A percentile compares a stretch with the other conserved stretches of the same genome.
phyloP scores from a whole-genome alignment of 2,797 vertebrate genomes.

The Threskiornis aethiopicus region DNA sequence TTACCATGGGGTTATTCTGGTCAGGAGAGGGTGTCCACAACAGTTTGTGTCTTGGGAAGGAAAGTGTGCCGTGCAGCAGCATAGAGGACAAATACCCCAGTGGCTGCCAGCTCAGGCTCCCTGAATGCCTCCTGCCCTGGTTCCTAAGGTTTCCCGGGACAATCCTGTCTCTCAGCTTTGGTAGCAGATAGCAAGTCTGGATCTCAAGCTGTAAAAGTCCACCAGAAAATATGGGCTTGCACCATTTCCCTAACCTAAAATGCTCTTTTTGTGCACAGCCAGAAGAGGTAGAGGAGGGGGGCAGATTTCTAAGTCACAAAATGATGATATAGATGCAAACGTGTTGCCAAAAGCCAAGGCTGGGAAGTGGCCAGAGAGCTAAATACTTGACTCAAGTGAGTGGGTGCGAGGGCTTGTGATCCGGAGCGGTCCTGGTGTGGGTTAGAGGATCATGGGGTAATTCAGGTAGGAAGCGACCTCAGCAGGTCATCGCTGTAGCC shows the following conservation, averaged over 20 bases:
- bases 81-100: not conserved
- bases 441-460: not conserved
- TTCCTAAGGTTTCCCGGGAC: not conserved
- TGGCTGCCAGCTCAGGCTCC: not conserved
- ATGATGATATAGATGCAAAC: not conserved
- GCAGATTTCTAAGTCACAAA: not conserved
- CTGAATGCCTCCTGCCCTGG: not conserved
- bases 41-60: not conserved
- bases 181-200: not conserved
- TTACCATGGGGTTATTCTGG: not conserved
- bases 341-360: not conserved
- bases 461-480: not conserved
- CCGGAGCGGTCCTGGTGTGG: accelerated
- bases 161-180: not conserved
- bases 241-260: not conserved
- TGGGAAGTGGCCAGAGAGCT: not conserved
- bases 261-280: not conserved
- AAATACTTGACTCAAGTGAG: not conserved
- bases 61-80: not conserved
- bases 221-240: not conserved
- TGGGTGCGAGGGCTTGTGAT: not conserved
- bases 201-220: not conserved
- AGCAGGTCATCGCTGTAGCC: not conserved
- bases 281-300: not conserved
- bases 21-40: not conserved